Evolutionary conservation across 2,113 vertebrate genomes (phyloP), one percentile per base, ranked within the genome.

Genomic region (Condylura cristata): DNA sequence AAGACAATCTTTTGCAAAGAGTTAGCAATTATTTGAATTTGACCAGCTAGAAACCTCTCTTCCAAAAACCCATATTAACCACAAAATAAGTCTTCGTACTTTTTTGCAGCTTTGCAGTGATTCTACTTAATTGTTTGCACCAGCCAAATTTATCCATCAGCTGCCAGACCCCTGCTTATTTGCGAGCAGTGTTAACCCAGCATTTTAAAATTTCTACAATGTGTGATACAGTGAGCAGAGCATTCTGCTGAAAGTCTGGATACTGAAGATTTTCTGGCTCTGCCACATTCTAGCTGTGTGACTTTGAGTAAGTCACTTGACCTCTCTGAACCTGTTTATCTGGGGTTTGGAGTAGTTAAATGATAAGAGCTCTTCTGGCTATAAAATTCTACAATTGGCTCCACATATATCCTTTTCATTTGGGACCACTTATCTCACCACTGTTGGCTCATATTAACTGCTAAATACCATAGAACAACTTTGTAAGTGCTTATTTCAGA

Each of bases 401-500:
- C 56, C 66, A 71, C 46, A 18, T 53, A 56, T 53, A 86, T 70
- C 60, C 66, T 93, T 81, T 93, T 79, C 93, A 76, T 65, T 44
- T 61, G 71, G 90, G 92, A 94, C 84, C 74, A 81, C 85, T 87
- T 91, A 58, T 94, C 71, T 91, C 87, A 87, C 30, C 24, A 41
- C 41, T 37, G 48, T 76, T 88, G 94, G 78, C 88, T 86, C 84
- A 24, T 7, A 1, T 28, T 86, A 65, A 44, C 56, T 95, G 79
- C 66, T 96, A 95, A 97, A 95, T 81, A 94, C 60, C 17, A 28
- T 26, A 11, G 3, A 76, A 95, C 66, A 95, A 92, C 79, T 89
- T 65, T 79, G 58, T 32, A 71, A 72, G 66, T 94, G 91, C 92
- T 93, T 78, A 24, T 96, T 97, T 96, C 91, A 94, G 56, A 78